These are phyloP conservation scores for Thyatira batis DNA, from an alignment of 2,888 invertebrate genomes.

Conservation along the genomic window DNA sequence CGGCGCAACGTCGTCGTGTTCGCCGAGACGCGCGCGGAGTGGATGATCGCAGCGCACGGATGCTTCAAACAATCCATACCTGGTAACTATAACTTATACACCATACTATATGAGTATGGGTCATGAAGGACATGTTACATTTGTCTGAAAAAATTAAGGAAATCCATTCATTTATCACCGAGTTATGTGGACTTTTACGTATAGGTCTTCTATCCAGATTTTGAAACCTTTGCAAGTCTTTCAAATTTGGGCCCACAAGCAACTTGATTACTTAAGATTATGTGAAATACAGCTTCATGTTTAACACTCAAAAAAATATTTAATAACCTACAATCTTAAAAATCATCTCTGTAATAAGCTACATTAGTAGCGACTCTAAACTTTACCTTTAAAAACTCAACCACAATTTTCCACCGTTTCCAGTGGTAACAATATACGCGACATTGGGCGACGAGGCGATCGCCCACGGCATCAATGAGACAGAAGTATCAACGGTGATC, in stretches of 20 bases:
- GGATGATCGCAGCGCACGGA: slow-evolving; percentile 98
- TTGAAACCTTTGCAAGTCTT: too few species aligned
- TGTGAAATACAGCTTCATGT: too few species aligned
- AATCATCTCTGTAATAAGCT: too few species aligned
- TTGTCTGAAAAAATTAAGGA: not conserved
- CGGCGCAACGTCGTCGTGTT: slow-evolving; percentile 93
- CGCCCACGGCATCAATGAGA: slow-evolving; percentile 97
- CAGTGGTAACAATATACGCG: slow-evolving; percentile 97
- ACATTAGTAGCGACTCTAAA: too few species aligned
- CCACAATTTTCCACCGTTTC: slow-evolving; percentile 19
- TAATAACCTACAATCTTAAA: not conserved
- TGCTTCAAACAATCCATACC: slow-evolving; percentile 97
- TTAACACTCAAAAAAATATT: too few species aligned
- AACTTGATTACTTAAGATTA: too few species aligned
- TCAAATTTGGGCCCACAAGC: too few species aligned
- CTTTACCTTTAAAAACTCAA: too few species aligned
- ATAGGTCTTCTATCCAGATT: too few species aligned
- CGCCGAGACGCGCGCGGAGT: slow-evolving; percentile 98
- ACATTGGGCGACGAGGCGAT: slow-evolving; percentile 98
- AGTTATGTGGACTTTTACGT: too few species aligned
- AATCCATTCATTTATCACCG: not conserved
- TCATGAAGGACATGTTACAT: not conserved
- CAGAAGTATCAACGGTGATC: slow-evolving; percentile 95
- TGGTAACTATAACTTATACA: slow-evolving; percentile 65
- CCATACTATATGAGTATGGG: not conserved